Evolutionary conservation across 2,797 vertebrate species (phyloP).

Genomic region (Halcyon smyrnensis): DNA sequence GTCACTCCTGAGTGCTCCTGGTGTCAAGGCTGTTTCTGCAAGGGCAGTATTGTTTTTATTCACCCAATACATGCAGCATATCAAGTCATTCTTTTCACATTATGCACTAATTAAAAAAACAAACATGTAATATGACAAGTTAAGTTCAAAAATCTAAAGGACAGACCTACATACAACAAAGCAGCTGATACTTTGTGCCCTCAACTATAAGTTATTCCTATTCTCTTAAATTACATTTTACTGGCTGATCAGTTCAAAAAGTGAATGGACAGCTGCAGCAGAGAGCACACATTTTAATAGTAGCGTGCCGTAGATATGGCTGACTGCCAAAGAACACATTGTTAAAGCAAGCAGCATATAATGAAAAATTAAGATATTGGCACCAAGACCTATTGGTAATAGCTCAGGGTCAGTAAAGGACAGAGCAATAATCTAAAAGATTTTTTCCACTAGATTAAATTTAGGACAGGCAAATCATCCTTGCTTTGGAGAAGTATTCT

Average conservation of each 20-base stretch:
- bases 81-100: neutral
- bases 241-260: constrained; percentile 53
- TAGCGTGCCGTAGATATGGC: constrained; percentile 23
- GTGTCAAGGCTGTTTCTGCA: neutral
- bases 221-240: constrained; percentile 41
- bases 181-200: neutral
- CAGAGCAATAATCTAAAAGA: constrained; percentile 37
- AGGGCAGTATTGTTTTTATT: neutral
- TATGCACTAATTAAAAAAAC: constrained; percentile 14
- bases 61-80: neutral
- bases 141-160: constrained; percentile 34
- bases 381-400: constrained; percentile 25
- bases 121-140: neutral
- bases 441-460: constrained; percentile 60
- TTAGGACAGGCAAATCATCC: constrained; percentile 42
- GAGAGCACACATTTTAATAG: constrained; percentile 45
- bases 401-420: constrained; percentile 47
- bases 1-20: neutral
- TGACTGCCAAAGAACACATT: constrained; percentile 62
- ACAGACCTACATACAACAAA: neutral
- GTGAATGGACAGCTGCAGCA: constrained; percentile 56
- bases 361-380: constrained; percentile 64
- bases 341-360: constrained; percentile 61
- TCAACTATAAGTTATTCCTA: constrained; percentile 13
- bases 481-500: constrained; percentile 23